Base-by-base conservation (phyloP, 2,888 invertebrate genomes). In the Arctia plantaginis region DNA sequence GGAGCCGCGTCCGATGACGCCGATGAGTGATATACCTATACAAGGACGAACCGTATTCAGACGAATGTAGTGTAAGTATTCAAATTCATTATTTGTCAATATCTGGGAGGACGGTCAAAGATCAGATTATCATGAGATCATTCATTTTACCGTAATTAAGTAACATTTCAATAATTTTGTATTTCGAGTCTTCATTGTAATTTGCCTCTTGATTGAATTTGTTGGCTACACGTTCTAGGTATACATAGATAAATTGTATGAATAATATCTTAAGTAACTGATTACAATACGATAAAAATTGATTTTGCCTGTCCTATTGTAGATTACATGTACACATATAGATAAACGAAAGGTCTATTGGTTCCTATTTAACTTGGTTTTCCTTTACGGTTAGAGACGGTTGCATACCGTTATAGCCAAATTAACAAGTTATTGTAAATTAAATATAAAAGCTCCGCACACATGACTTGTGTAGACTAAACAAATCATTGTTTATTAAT, bases 391-490 rank as follows among this genome's bases (percentile, higher is more conserved):
- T 55, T 23, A 7, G 23, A 10, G 10, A 55, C 51, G n/a, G 51
- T 55, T 3, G 51, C n/a, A n/a, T 55, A 55, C 10, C 3, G 55
- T 55, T 30, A 23, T 51, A 7, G 51, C 23, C 51, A 30, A 62
- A 62, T 55, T 55, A 55, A 12, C 55, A 55, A 55, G 3, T 55
- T 55, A 55, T n/a, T 55, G 55, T 55, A n/a, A 55, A 12, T 27
- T 55, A 12, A 66, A 66, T 66, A 66, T 41, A n/a, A 4, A 67
- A 30, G 3, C 41, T 27, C 44, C 15, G 55, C 35, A 39, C 10
- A 39, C 55, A 69, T 30, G 18, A 30, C 47, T 47, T 35, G 33
- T 55, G 20, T 51, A 69, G 69, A 69, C 69, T 69, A 69, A 69
- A 69, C 69, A 69, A 41, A 27, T 7, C 59, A 18, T 59, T n/a